Conservation (phyloP, 64 coral and sea anemone species). For the Montipora cactus region DNA sequence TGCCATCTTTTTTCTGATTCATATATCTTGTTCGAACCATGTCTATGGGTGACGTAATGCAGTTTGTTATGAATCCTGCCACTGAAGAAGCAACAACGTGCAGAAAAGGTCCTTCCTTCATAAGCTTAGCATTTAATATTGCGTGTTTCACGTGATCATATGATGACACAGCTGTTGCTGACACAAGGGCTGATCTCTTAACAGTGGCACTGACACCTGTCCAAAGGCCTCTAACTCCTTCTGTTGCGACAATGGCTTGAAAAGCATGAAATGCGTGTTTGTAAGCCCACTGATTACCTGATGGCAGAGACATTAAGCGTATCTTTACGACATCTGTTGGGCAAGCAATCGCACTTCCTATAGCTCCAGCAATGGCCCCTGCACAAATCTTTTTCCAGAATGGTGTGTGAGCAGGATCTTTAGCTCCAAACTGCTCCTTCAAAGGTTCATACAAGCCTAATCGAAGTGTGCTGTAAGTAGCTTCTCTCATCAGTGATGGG, state of each 20-base stretch:
- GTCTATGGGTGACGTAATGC: slow-evolving; percentile 77
- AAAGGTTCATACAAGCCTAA: slow-evolving; percentile 80
- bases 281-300: slow-evolving; percentile 60
- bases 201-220: slow-evolving; percentile 81
- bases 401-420: slow-evolving; percentile 59
- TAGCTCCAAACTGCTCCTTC: slow-evolving; percentile 75
- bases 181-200: slow-evolving; percentile 80
- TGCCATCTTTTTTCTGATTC: slow-evolving; percentile 82
- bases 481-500: slow-evolving; percentile 72
- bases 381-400: slow-evolving; percentile 80
- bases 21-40: slow-evolving; percentile 85
- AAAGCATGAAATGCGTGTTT: slow-evolving; percentile 75
- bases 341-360: slow-evolving; percentile 78
- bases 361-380: slow-evolving; percentile 72
- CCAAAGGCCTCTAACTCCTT: slow-evolving; percentile 82
- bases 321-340: slow-evolving; percentile 81
- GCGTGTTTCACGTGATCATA: slow-evolving; percentile 85
- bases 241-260: slow-evolving; percentile 56
- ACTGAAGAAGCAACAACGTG: slow-evolving; percentile 79
- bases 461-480: slow-evolving; percentile 69
- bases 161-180: slow-evolving; percentile 77
- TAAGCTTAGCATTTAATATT: slow-evolving; percentile 74
- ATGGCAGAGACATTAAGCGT: slow-evolving; percentile 61
- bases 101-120: slow-evolving; percentile 76
- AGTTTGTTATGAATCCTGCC: slow-evolving; percentile 71